Evolutionary conservation across 2,888 invertebrate species (phyloP).

Genomic region (Psylliodes chrysocephalus): DNA sequence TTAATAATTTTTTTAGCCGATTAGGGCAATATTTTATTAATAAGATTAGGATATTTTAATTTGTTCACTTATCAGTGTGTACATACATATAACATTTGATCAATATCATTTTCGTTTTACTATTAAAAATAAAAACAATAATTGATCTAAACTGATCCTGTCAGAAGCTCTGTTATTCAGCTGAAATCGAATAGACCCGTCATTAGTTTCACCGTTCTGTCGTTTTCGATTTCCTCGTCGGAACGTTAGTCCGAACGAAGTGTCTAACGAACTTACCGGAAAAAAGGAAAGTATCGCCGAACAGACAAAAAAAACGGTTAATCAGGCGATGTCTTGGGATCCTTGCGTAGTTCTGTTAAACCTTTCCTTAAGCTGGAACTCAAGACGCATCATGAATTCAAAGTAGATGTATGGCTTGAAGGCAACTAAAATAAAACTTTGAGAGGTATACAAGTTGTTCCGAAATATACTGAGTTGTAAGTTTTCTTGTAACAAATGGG

Average conservation of each 20-base stretch:
- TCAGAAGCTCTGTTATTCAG: not conserved
- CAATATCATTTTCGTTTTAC: too few species aligned
- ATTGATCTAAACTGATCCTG: not conserved
- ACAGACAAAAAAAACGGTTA: constrained; percentile 19
- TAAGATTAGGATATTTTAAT: too few species aligned
- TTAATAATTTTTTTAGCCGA: too few species aligned
- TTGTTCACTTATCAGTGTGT: too few species aligned
- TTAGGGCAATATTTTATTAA: too few species aligned
- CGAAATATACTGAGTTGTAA: constrained; percentile 18
- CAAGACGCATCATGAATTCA: constrained; percentile 20
- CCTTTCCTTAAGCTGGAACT: constrained; percentile 23
- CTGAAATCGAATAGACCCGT: not conserved
- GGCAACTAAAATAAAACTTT: constrained; percentile 26
- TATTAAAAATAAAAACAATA: too few species aligned
- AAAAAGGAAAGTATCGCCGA: constrained; percentile 9
- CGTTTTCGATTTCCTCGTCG: constrained; percentile 5
- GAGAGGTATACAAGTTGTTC: constrained; percentile 22
- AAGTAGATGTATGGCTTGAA: constrained; percentile 18
- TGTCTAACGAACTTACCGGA: constrained; percentile 12
- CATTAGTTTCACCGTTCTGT: not conserved
- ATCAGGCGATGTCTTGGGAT: constrained; percentile 14
- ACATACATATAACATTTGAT: too few species aligned
- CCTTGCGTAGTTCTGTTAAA: constrained; percentile 22
- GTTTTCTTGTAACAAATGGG: constrained; percentile 24
- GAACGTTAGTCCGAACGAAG: constrained; percentile 1